Base-by-base conservation (phyloP, 2,888 invertebrate species). In the Agrochola lychnidis region DNA sequence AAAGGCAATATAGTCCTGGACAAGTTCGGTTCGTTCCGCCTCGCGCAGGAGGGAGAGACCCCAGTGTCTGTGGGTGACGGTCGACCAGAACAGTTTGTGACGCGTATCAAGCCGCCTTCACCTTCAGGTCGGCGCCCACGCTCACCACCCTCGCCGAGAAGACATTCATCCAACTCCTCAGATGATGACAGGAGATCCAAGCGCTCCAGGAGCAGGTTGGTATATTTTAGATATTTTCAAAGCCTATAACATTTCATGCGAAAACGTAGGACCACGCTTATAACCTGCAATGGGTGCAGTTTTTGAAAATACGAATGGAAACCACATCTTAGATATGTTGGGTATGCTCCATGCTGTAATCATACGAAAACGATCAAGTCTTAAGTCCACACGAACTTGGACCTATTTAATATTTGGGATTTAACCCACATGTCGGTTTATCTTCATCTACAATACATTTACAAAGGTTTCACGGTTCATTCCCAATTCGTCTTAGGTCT, bases 21-120 rank as follows among this genome's bases (percentile, higher is more conserved):
- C 93, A 98, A 98, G 93, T 98, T 98, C 90, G 98, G 98, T 0
- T 97, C 98, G 85, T 97, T 98, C 95, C 97, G 98, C 0, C 93
- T 98, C 84, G 97, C 97, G 61, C 95, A 97, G 75, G 97, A 97
- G 69, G 96, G 97, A 68, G 96, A 97, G 88, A 96, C 96, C 4
- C 96, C 96, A 0, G 95, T 95, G 83, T 94, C 94, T 0, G 95
- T 96, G 66, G 96, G 95, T 82, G 97, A 96, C 82, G 94, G 92
- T 78, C 97, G 92, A 85, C 97, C 94, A 84, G 97, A 96, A 91
- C 97, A 94, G 94, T 97, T 94, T 92, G 97, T 95, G 92, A 96
- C 96, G 80, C 95, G 95, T 82, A 95, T 95, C 92, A 96, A 95
- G 89, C 96, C 94, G 76, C 95, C 95, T 6, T 92, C 94, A 69